Percentiles rank a stretch among this genome's conserved stretches.
Evolutionary conservation across 2,113 vertebrate species (phyloP).

Genomic region (Ahaetulla prasina): DNA sequence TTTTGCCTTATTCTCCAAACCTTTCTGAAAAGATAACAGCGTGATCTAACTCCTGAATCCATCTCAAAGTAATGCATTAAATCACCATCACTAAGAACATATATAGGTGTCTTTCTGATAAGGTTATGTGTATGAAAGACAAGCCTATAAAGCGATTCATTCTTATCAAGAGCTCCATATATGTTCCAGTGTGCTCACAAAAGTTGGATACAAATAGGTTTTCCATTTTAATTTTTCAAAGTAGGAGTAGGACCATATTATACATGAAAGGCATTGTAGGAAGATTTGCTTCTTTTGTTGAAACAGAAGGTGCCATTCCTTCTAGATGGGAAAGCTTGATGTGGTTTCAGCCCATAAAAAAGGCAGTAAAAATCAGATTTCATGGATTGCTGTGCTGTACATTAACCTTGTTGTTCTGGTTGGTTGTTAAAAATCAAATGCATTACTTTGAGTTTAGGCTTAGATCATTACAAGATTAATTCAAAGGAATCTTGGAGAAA

Average conservation of each 20-base stretch:
- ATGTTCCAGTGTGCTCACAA: neutral
- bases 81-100: neutral
- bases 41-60: neutral
- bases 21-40: neutral
- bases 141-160: neutral
- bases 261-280: neutral
- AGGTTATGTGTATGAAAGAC: conserved; percentile 1
- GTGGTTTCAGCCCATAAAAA: neutral
- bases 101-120: neutral
- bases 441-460: neutral
- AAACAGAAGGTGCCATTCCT: neutral
- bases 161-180: neutral
- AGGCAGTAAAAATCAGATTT: neutral
- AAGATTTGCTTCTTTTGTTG: neutral
- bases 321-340: neutral
- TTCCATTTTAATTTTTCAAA: neutral
- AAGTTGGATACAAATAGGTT: neutral
- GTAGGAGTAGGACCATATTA: neutral
- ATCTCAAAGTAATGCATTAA: neutral
- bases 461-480: neutral
- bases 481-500: neutral
- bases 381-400: neutral
- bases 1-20: neutral
- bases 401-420: neutral
- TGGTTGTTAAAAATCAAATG: neutral